Evolutionary conservation across 2,888 invertebrate genomes (phyloP).

Genomic region (Aplocera efformata): DNA sequence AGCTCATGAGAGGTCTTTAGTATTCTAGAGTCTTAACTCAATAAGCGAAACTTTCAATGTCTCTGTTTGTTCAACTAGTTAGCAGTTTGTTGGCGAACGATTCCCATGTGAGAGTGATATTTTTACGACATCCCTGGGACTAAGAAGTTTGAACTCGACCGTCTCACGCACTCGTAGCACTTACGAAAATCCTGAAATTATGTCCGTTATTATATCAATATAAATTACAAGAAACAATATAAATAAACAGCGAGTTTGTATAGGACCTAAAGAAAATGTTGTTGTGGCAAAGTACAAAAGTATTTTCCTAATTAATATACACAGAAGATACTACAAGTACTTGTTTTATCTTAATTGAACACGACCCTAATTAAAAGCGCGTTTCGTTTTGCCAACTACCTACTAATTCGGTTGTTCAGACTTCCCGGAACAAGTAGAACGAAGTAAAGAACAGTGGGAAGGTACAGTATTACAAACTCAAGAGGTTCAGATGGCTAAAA

Average conservation of each 20-base stretch:
- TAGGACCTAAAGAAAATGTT: neutral
- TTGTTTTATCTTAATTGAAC: constrained; percentile 7
- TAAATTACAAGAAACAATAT: no score
- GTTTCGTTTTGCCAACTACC: constrained; percentile 34
- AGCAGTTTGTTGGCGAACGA: neutral
- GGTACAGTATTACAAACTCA: neutral
- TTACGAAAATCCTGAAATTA: no score
- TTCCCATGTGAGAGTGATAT: neutral
- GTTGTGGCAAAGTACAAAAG: neutral
- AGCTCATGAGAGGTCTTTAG: no score
- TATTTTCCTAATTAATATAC: neutral
- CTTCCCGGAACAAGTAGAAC: constrained; percentile 12
- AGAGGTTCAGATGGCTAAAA: neutral
- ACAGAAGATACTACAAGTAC: constrained; percentile 3
- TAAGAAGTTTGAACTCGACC: no score
- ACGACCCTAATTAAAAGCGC: constrained; percentile 40
- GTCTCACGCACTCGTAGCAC: no score
- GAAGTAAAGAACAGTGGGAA: constrained; percentile 10
- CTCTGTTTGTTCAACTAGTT: constrained; percentile 2
- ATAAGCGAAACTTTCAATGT: constrained; percentile 4
- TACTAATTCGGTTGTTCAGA: constrained; percentile 31
- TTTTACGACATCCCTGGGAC: no score
- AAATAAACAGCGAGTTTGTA: neutral
- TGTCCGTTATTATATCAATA: no score
- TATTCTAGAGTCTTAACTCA: no score